Evolutionary conservation across 2,797 vertebrate species (phyloP), one percentile per base, ranked within the genome.

Genomic region (Megaceryle alcyon): DNA sequence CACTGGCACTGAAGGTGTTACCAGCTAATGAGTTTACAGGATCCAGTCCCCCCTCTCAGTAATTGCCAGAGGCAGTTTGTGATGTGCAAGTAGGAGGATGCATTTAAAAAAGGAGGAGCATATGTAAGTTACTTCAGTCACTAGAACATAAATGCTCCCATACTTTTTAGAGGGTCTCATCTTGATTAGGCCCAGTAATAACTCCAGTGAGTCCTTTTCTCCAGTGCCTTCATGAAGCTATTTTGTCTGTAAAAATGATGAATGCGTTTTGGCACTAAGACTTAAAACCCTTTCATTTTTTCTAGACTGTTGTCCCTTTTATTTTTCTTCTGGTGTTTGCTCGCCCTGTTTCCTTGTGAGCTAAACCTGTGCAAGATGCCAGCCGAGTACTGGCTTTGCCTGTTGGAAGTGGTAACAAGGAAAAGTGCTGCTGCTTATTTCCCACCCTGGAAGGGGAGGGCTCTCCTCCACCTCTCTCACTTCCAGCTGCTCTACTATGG

Each of bases 401-500:
- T 6, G 3, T 10, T 51, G 57, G 65, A 64, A 70, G 35, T 3
- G 71, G 56, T 33, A 65, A 13, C 37, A 31, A 4, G 46, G 71
- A 33, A 57, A 26, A 76, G 26, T 8, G 4, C 10, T 71, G 31
- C 66, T 85, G 53, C 29, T 41, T 21, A 8, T 49, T 44, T 31
- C 11, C 35, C 5, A 10, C 61, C 37, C 33, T 22, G 53, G n/a
- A n/a, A 54, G 37, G 17, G 19, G 31, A 46, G 53, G 22, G 39
- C 43, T 87, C 61, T 69, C 2, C 31, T 44, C 15, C 35, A 16
- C 1, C 4, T 39, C 63, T n/a, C 69, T 81, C 0, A 0, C 53
- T 49, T 41, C 48, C 14, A 19, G 26, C 49, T 12, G 0, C 68
- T 71, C 21, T 17, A 13, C 26, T 1, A 0, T 31, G 22, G 37